Evolutionary conservation across 2,113 vertebrate genomes (phyloP).

Genomic region (Corythornis cristatus): DNA sequence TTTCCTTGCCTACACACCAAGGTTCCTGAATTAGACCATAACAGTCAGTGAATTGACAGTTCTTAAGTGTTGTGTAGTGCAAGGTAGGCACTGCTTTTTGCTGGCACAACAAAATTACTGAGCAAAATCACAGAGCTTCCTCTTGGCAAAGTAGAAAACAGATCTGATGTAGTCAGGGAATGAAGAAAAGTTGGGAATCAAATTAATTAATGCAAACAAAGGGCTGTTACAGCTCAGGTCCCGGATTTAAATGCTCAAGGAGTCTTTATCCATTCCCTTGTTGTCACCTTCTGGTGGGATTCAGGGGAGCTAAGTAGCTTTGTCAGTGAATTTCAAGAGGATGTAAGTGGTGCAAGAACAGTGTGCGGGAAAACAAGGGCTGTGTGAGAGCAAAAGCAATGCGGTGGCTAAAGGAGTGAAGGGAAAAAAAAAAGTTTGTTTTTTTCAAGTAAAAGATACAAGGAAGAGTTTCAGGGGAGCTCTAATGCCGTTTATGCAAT

Average conservation of each 20-base stretch:
- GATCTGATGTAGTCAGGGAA: neutral
- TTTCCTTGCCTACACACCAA: neutral
- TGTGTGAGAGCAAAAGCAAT: neutral
- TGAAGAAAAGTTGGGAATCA: neutral
- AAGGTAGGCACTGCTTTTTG: neutral
- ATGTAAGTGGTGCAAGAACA: neutral
- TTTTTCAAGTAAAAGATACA: neutral
- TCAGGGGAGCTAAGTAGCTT: neutral
- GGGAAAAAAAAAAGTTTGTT: neutral
- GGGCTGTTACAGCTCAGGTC: neutral
- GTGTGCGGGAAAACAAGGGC: neutral
- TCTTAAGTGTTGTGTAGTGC: neutral
- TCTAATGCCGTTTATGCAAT: slow-evolving; percentile 27
- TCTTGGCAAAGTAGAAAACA: neutral
- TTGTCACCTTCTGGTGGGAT: neutral
- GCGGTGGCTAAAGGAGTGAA: neutral
- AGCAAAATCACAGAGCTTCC: neutral
- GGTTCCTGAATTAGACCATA: neutral
- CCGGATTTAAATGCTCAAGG: neutral
- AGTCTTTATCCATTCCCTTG: neutral
- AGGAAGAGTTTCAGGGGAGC: neutral
- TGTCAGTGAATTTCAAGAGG: neutral
- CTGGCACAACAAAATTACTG: neutral
- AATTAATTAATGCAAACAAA: neutral
- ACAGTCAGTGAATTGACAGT: neutral